Percentiles rank a stretch among this genome's conserved stretches.
Conservation (phyloP, 2,888 invertebrate genomes). For the Tipula vernalis region DNA sequence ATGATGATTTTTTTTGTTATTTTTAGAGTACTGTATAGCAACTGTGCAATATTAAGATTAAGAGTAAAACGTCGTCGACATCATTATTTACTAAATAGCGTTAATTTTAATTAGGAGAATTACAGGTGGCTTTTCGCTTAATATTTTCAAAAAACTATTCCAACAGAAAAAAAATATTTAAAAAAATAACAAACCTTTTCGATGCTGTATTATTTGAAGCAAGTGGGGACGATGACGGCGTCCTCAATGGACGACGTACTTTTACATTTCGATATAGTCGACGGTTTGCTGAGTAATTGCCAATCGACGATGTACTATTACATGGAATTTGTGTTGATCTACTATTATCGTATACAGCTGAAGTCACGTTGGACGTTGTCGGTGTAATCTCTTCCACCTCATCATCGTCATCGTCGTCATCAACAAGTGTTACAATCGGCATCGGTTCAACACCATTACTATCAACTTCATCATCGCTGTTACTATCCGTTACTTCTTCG, state of each 20-base stretch:
- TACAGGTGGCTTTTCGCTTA: neutral
- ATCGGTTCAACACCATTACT: neutral
- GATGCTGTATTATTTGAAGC: slow-evolving; percentile 29
- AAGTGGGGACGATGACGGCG: slow-evolving; percentile 33
- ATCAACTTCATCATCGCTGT: neutral
- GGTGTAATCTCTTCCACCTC: slow-evolving; percentile 14
- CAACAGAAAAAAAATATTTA: neutral
- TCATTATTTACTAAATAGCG: neutral
- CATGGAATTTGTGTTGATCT: neutral
- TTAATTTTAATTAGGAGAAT: neutral
- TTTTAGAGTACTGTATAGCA: neutral
- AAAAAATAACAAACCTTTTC: slow-evolving; percentile 31
- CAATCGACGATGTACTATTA: neutral
- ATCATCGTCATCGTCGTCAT: slow-evolving; percentile 4
- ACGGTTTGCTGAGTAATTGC: slow-evolving; percentile 10
- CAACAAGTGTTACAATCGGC: neutral
- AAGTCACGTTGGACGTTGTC: slow-evolving; percentile 11
- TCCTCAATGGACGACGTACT: slow-evolving; percentile 27
- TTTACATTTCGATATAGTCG: slow-evolving; percentile 23
- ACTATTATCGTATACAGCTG: slow-evolving; percentile 9
- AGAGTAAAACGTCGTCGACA: neutral
- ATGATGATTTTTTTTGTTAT: neutral
- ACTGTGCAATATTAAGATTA: neutral
- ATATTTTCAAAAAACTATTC: neutral
- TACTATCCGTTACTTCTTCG: neutral